Evolutionary conservation across 2,797 vertebrate genomes (phyloP).

Genomic region (Parotocinclus haroldoi): DNA sequence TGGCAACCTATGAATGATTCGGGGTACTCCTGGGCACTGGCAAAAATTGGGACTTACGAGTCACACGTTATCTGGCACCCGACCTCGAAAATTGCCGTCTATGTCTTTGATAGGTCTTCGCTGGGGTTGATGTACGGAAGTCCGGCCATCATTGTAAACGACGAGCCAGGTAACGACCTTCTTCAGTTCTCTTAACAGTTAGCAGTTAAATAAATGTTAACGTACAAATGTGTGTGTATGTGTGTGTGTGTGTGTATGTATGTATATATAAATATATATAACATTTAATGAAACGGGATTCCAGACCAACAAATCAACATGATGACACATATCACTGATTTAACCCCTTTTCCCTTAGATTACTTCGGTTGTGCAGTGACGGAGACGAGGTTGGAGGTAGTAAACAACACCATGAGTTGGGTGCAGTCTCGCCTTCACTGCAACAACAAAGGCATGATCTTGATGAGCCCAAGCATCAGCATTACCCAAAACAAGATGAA

Average conservation of each 20-base stretch:
- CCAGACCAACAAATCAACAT: too few species aligned
- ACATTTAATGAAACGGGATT: too few species aligned
- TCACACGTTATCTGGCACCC: slow-evolving; percentile 61
- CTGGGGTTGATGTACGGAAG: slow-evolving; percentile 27
- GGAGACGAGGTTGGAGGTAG: slow-evolving; percentile 22
- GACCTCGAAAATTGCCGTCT: slow-evolving; percentile 58
- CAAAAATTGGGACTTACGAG: accelerated
- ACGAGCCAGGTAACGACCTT: slow-evolving; percentile 55
- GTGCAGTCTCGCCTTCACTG: slow-evolving; percentile 54
- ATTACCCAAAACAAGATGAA: slow-evolving; percentile 6
- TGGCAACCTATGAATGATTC: slow-evolving; percentile 50
- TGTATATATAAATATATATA: too few species aligned
- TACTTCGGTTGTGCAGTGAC: slow-evolving; percentile 54
- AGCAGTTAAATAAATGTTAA: too few species aligned
- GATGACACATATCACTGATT: neutral
- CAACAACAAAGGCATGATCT: accelerated
- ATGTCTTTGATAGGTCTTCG: slow-evolving; percentile 14
- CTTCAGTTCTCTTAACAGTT: too few species aligned
- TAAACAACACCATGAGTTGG: slow-evolving; percentile 44
- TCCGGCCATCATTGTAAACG: slow-evolving; percentile 54
- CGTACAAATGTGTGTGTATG: too few species aligned
- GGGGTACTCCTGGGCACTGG: neutral
- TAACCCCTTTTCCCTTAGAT: slow-evolving; percentile 48
- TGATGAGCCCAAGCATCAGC: slow-evolving; percentile 44
- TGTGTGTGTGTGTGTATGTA: too few species aligned